Evolutionary conservation across 1,140 invertebrate species (phyloP), one percentile per base, ranked within the genome.

Genomic region (Zaprionus vittiger): DNA sequence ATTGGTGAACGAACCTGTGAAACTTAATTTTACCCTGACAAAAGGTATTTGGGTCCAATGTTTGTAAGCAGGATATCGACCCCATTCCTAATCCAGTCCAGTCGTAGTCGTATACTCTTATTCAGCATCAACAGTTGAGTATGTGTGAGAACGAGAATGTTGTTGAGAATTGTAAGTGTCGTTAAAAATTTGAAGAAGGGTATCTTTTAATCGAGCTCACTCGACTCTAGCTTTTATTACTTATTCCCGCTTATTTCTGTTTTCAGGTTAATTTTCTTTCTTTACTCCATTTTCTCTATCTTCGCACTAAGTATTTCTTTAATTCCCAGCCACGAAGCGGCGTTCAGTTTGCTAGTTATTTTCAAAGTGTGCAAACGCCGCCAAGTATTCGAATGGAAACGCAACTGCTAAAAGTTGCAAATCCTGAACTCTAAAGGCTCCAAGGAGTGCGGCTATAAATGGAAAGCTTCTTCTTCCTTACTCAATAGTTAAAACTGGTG

Each of bases 351-450:
- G 62, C 28, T 67, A 28, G 26, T 60, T 70, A 57, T 67, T 63
- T 68, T 34, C 69, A 73, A 84, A 83, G 77, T 77, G 62, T 24
- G 14, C 56, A 54, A 83, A 68, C 64, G 72, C 71, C 71, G 49
- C 80, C 79, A 69, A 83, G 60, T 79, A 83, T 71, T 66, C 80
- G 41, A 71, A 47, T 66, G 55, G 28, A 37, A 47, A 56, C 57
- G 41, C 17, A 70, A 70, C 80, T 75, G 52, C 65, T 72, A 64
- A 71, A 47, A 83, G 76, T 79, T 83, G 59, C 57, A 55, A 77
- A 15, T 44, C 14, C 14, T 49, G 37, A 77, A 61, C 62, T 65
- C 61, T 55, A 60, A 72, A 52, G 38, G 26, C 47, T 55, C n/a
- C 7, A 44, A 9, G 66, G 14, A 20, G 56, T 37, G n/a, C 9